Evolutionary conservation across 2,113 vertebrate genomes (phyloP).

Genomic region (Anarrhichthys ocellatus): DNA sequence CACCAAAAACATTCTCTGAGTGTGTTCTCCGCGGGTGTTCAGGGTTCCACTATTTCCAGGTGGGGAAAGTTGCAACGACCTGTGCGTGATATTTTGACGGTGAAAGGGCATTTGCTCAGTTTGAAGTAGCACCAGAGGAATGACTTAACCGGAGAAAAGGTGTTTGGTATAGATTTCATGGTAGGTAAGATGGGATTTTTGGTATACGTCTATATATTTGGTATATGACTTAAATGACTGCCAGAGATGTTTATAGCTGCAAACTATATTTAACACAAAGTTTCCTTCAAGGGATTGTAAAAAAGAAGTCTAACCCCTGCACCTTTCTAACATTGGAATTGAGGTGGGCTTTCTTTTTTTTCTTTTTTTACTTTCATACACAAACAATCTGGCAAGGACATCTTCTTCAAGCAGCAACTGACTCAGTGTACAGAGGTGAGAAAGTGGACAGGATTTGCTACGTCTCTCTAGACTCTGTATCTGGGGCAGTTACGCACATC

Average conservation of each 20-base stretch:
- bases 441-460: background rate
- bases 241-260: background rate
- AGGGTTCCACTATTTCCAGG: background rate
- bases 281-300: background rate
- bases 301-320: background rate
- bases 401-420: background rate
- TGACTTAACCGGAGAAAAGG: background rate
- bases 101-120: constrained; percentile 13
- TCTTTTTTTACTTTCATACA: background rate
- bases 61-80: background rate
- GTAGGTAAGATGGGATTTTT: background rate
- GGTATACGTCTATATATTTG: background rate
- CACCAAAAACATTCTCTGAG: constrained; percentile 21
- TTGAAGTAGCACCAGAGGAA: background rate
- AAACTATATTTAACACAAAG: background rate
- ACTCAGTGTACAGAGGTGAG: background rate
- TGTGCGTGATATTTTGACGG: constrained; percentile 17
- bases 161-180: background rate
- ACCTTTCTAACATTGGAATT: background rate
- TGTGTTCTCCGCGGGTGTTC: constrained; percentile 37
- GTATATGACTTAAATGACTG: background rate
- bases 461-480: background rate
- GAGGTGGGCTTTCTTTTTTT: background rate
- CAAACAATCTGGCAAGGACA: background rate
- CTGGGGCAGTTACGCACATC: too few species aligned